Evolutionary conservation across 2,888 invertebrate genomes (phyloP).

Genomic region (Eilema sororculum): DNA sequence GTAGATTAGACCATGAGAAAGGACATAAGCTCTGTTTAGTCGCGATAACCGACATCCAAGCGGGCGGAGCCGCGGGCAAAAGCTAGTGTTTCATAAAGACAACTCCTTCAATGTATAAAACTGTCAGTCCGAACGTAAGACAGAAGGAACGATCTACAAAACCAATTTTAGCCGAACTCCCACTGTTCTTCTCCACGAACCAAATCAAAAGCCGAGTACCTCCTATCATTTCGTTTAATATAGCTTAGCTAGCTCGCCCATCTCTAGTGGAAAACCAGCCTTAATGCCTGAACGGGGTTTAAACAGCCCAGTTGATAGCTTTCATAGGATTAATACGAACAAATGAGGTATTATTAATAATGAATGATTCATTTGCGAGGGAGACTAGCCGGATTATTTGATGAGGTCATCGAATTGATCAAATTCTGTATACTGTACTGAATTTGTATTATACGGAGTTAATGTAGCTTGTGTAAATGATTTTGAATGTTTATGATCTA

Average conservation of each 20-base stretch:
- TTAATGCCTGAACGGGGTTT: conserved; percentile 44
- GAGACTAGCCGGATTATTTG: conserved; percentile 46
- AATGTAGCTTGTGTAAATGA: background rate
- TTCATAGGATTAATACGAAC: conserved; percentile 57
- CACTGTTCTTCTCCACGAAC: too few relatives aligned
- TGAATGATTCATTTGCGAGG: conserved; percentile 56
- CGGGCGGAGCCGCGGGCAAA: too few relatives aligned
- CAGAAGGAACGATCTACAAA: too few relatives aligned
- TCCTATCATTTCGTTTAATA: background rate
- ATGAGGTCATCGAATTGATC: conserved; percentile 42
- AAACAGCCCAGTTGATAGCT: conserved; percentile 32
- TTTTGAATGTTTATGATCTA: background rate
- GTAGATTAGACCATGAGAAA: too few relatives aligned
- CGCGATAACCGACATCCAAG: too few relatives aligned
- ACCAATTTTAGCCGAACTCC: too few relatives aligned
- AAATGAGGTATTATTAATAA: conserved; percentile 67
- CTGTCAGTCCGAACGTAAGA: too few relatives aligned
- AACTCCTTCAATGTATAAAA: too few relatives aligned
- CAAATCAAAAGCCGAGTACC: too few relatives aligned
- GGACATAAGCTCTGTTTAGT: too few relatives aligned
- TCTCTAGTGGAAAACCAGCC: background rate
- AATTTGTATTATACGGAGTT: conserved; percentile 21
- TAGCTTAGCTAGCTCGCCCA: background rate
- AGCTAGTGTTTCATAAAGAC: too few relatives aligned
- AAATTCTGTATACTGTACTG: conserved; percentile 35